Conservation (phyloP, 2,113 vertebrate species). For the Cichladusa arquata region DNA sequence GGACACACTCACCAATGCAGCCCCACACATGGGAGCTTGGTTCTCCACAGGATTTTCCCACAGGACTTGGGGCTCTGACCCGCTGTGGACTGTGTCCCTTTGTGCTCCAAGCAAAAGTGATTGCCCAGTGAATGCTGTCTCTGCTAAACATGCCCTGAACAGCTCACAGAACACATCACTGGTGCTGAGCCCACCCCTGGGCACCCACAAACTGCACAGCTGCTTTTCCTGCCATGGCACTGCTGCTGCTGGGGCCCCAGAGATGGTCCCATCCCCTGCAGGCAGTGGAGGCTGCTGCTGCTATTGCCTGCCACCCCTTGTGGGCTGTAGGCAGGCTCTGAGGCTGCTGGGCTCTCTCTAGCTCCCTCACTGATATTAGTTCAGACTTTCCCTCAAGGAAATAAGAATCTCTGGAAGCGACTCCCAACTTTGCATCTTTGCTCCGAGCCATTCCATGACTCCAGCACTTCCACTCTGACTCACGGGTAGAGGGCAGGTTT, state of each 20-base stretch:
- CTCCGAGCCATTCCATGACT: not conserved
- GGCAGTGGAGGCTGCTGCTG: not conserved
- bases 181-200: not conserved
- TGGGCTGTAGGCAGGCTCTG: not conserved
- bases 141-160: not conserved
- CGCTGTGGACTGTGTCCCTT: not conserved
- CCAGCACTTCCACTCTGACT: conserved; percentile 34
- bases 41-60: not conserved
- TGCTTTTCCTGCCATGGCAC: not conserved
- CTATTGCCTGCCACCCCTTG: not conserved
- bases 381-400: not conserved
- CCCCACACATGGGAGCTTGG: not conserved
- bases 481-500: conserved; percentile 32
- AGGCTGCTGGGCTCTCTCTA: not conserved
- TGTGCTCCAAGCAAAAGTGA: not conserved
- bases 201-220: not conserved
- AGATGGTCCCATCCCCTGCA: not conserved
- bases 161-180: not conserved
- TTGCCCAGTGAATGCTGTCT: not conserved
- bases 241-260: rapidly evolving
- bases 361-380: not conserved
- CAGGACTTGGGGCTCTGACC: not conserved
- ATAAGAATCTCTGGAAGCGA: not conserved
- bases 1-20: not conserved
- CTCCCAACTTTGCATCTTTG: conserved; percentile 27